Base-by-base conservation (phyloP, 2,888 invertebrate species). In the Lasioglossum villosulum region DNA sequence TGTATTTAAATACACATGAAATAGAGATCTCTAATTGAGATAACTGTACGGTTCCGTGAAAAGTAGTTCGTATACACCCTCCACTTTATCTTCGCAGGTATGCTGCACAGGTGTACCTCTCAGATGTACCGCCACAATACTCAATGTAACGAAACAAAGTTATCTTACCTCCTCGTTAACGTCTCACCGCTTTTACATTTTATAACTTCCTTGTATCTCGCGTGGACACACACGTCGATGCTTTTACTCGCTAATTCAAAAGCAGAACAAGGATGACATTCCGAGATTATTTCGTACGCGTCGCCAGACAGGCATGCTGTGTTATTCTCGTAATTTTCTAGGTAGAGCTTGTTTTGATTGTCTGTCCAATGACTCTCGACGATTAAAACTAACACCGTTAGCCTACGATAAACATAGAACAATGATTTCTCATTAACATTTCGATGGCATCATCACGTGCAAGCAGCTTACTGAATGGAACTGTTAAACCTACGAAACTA, bases 181-280 rank as follows among this genome's bases (percentile, higher is more conserved):
- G 97, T 97, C 96, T 98, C 97, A 34, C 98, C 98, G 95, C 97
- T 97, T 91, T 97, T 96, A 95, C 98, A 98, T 92, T 97, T 97
- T 19, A 98, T 94, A 83, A 97, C 96, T 96, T 98, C 98, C 94
- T 98, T 98, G 93, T 97, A 98, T 93, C 97, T 97, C 2, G 98
- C 98, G 91, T 97, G 97, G 85, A 97, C 97, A 93, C 98, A 98
- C 71, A 98, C 97, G 78, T 97, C 97, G 92, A 97, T 97, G 93
- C 97, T 98, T 95, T 97, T 97, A 93, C 98, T 98, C 78, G 97
- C 96, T 87, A 98, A 97, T 96, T 98, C 98, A 95, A 98, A 98
- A 89, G 97, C 97, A 94, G 97, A 97, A 95, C 98, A 98, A n/a
- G 97, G 98, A 95, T 98, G 97, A 92, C 98, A 98, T 95, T 97